A percentile compares a stretch with the other conserved stretches of the same genome.
phyloP scores from a whole-genome alignment of 2,888 invertebrate genomes.

The Bugulina stolonifera region DNA sequence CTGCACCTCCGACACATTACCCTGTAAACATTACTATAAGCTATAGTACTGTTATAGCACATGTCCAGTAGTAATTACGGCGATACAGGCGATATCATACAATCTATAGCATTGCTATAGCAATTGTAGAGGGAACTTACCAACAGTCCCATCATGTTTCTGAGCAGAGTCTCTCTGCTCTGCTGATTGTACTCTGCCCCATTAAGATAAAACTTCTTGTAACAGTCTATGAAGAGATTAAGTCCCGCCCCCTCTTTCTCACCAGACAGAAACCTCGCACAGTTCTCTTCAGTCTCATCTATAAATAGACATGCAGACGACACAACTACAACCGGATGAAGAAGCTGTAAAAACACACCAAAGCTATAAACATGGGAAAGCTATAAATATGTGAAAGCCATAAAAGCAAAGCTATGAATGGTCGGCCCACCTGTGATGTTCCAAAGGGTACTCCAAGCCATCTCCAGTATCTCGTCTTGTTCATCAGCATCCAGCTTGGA shows the following conservation, averaged over 20 bases:
- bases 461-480: constrained; percentile 93
- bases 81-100: background rate
- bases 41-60: background rate
- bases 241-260: constrained; percentile 42
- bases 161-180: constrained; percentile 77
- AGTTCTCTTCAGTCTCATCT: constrained; percentile 92
- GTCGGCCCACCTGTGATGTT: constrained; percentile 60
- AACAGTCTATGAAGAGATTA: background rate
- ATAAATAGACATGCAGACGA: constrained; percentile 56
- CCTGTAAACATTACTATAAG: constrained; percentile 58
- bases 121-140: no score
- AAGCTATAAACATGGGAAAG: background rate
- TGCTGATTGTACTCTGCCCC: constrained; percentile 99
- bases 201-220: constrained; percentile 56
- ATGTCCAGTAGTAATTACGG: background rate
- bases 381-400: no score
- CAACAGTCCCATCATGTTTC: constrained; percentile 91
- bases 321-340: no score
- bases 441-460: constrained; percentile 99
- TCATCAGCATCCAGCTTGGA: constrained; percentile 69
- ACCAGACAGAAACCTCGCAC: constrained; percentile 78
- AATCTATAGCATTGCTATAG: background rate
- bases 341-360: background rate
- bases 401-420: no score
- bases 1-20: constrained; percentile 92